phyloP scores from a whole-genome alignment of 1,140 invertebrate genomes.

The Pararge aegeria region DNA sequence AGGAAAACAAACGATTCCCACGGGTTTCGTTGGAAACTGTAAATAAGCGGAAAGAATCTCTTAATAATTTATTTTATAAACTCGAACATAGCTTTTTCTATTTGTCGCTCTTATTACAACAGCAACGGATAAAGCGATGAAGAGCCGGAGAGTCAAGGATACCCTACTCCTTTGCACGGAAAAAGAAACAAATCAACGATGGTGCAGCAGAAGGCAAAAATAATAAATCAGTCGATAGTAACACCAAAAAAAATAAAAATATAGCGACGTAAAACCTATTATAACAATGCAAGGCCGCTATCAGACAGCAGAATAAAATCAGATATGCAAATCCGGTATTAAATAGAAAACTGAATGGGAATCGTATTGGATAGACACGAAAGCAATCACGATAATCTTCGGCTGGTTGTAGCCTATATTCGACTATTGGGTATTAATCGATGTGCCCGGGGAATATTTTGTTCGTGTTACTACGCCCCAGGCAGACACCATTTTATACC shows the following conservation, averaged over 20 bases:
- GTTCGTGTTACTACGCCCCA: conserved; percentile 34
- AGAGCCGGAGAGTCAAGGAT: too few relatives aligned
- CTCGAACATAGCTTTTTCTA: too few relatives aligned
- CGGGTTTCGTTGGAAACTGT: too few relatives aligned
- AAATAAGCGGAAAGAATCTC: too few relatives aligned
- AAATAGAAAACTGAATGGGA: conserved; percentile 37
- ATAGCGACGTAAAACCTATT: conserved; percentile 20
- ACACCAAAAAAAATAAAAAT: conserved; percentile 16
- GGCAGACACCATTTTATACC: background rate
- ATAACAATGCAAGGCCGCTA: conserved; percentile 32
- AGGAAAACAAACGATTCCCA: too few relatives aligned
- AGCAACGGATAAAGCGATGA: too few relatives aligned
- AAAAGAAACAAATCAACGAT: too few relatives aligned
- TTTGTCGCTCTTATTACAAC: too few relatives aligned
- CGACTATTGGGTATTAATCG: conserved; percentile 42
- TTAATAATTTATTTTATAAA: too few relatives aligned
- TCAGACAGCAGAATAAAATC: conserved; percentile 29
- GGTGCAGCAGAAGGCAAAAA: too few relatives aligned
- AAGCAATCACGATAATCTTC: conserved; percentile 43
- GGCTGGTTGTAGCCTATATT: conserved; percentile 28
- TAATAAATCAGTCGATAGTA: background rate
- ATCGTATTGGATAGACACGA: conserved; percentile 36
- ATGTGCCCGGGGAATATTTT: conserved; percentile 32
- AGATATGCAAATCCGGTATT: conserved; percentile 36
- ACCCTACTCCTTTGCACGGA: too few relatives aligned